Evolutionary conservation across 1,140 invertebrate genomes (phyloP).

Genomic region (Diplogasteroides magnus): DNA sequence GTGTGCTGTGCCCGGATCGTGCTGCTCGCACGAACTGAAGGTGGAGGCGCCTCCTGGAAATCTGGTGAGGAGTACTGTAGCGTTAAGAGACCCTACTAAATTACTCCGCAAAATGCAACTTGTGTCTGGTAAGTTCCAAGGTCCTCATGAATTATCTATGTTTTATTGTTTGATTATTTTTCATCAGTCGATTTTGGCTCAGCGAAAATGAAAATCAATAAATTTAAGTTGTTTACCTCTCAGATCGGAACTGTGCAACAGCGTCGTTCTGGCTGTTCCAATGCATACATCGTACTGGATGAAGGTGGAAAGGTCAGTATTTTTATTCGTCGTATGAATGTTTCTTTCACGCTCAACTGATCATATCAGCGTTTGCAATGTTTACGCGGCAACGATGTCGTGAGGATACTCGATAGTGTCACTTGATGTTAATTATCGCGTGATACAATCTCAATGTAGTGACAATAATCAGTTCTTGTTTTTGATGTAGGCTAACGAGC

Average conservation of each 20-base stretch:
- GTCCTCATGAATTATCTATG: too few species aligned
- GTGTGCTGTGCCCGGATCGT: neutral
- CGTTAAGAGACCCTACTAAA: too few species aligned
- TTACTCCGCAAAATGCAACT: too few species aligned
- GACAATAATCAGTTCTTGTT: neutral
- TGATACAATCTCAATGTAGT: neutral
- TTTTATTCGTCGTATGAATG: too few species aligned
- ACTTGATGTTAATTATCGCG: neutral
- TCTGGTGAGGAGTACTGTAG: slow-evolving; percentile 10
- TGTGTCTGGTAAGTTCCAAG: too few species aligned
- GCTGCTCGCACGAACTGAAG: slow-evolving; percentile 16
- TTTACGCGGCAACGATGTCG: neutral
- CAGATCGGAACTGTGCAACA: slow-evolving; percentile 16
- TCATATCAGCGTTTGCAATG: too few species aligned
- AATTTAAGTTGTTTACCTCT: neutral
- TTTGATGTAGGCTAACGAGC: neutral
- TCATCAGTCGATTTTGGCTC: neutral
- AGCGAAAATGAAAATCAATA: neutral
- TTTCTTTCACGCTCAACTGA: too few species aligned
- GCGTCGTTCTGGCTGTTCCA: slow-evolving; percentile 4
- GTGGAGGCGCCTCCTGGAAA: slow-evolving; percentile 17
- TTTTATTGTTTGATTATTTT: neutral
- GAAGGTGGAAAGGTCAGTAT: slow-evolving; percentile 5
- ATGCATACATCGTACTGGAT: slow-evolving; percentile 9
- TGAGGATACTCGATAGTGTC: neutral